Percentiles rank a stretch among this genome's conserved stretches.
phyloP scores from a whole-genome alignment of 1,140 invertebrate species.

The Bombus sibiricus region DNA sequence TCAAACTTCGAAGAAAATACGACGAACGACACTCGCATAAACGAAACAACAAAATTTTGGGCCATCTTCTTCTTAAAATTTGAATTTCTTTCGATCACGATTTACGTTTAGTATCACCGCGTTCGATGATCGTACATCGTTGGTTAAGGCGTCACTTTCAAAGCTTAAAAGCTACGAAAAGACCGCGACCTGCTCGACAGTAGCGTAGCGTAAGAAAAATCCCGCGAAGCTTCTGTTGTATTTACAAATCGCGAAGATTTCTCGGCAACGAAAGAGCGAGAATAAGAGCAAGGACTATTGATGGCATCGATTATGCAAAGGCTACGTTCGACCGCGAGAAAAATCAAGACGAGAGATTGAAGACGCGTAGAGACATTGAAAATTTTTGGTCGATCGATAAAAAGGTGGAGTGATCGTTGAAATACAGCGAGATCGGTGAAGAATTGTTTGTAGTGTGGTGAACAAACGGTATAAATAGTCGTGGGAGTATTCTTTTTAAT shows the following conservation, averaged over 20 bases:
- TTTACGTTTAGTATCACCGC: background rate
- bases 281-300: background rate
- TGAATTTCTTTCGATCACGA: too few species aligned
- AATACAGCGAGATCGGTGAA: background rate
- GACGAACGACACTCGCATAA: too few species aligned
- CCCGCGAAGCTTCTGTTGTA: background rate
- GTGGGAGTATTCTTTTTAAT: background rate
- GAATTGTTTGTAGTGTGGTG: background rate
- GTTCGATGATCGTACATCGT: background rate
- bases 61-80: too few species aligned
- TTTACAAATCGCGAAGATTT: background rate
- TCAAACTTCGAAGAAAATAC: too few species aligned
- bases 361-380: conserved; percentile 6
- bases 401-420: background rate
- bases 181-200: background rate
- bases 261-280: too few species aligned
- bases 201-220: conserved; percentile 9
- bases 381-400: conserved; percentile 3
- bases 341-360: background rate
- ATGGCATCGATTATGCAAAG: too few species aligned
- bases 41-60: too few species aligned
- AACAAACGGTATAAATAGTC: conserved; percentile 33
- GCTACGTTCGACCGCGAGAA: background rate
- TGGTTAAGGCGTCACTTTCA: background rate
- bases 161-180: background rate